Base-by-base conservation (phyloP, 2,113 vertebrate genomes). In the Nanorana parkeri region DNA sequence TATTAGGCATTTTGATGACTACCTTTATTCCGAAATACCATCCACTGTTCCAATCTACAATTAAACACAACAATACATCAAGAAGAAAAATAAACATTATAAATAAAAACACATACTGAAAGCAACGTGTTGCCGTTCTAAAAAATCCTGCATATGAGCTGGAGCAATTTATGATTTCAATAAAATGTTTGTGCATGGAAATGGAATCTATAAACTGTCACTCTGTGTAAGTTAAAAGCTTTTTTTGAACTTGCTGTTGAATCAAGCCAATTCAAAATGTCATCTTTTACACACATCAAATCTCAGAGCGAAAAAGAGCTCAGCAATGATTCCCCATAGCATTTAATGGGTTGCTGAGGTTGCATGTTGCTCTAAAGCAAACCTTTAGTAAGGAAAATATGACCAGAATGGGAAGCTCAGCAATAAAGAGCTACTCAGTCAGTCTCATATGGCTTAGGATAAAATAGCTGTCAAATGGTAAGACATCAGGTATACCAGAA, bases 301-400 rank as follows among this genome's bases (percentile, higher is more conserved):
- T 69, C 78, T 47, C 60, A 66, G 54, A 51, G 60, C 61, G 56
- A 74, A 74, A 81, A 6, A 28, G 28, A 73, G 29, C 52, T 55
- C 60, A 24, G 60, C 20, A 20, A 74, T 74, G 78, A 72, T 72
- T 80, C 68, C 58, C 58, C 52, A 41, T 73, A 81, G 73, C 24
- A 81, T 81, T 81, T 81, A 81, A 81, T 81, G 80, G 80, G 47
- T 15, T 66, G 78, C 80, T 81, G 69, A 81, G 47, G 80, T 74
- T 56, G 61, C 69, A 66, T 56, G 55, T 66, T 81, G 80, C 51
- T 75, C 51, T 66, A 15, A 81, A 66, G 58, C 60, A 63, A 58
- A 73, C n/a, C 68, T 55, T 74, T 55, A 66, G 58, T 47, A 55
- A 28, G 32, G n/a, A 74, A 74, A 55, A 65, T 55, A 24, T 36